Conservation (phyloP, 2,888 invertebrate genomes). For the Perizoma flavofasciatum region DNA sequence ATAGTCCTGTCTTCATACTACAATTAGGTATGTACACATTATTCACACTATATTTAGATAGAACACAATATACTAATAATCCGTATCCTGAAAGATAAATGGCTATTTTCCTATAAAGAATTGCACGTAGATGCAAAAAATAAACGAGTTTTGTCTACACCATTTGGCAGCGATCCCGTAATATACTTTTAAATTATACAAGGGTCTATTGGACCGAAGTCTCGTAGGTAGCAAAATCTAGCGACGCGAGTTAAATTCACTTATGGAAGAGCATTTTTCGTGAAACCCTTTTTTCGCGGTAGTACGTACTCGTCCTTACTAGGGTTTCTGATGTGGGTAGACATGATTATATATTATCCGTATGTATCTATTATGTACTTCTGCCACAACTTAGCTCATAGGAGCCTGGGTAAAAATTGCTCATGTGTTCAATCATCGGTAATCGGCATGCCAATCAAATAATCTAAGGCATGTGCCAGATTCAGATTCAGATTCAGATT, state of each 20-base stretch:
- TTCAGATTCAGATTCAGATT: no score
- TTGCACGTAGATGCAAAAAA: conserved; percentile 11
- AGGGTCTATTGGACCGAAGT: neutral
- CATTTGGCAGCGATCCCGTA: conserved; percentile 14
- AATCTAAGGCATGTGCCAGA: no score
- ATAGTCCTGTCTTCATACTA: no score
- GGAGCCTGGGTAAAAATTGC: no score
- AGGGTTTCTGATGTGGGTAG: conserved; percentile 10
- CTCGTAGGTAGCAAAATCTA: conserved; percentile 16
- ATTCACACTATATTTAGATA: no score
- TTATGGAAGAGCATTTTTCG: conserved; percentile 24
- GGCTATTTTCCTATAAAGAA: neutral
- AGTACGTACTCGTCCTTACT: neutral
- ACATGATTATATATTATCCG: neutral
- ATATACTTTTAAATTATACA: conserved; percentile 19
- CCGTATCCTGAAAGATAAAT: no score
- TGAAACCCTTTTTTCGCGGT: conserved; percentile 19
- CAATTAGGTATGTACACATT: no score
- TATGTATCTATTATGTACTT: neutral
- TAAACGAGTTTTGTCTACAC: conserved; percentile 24
- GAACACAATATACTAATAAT: no score
- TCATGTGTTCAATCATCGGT: no score
- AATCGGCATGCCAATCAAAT: no score
- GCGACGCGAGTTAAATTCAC: conserved; percentile 26
- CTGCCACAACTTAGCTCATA: no score